phyloP scores from a whole-genome alignment of 2,797 vertebrate genomes.

The Todus mexicanus region DNA sequence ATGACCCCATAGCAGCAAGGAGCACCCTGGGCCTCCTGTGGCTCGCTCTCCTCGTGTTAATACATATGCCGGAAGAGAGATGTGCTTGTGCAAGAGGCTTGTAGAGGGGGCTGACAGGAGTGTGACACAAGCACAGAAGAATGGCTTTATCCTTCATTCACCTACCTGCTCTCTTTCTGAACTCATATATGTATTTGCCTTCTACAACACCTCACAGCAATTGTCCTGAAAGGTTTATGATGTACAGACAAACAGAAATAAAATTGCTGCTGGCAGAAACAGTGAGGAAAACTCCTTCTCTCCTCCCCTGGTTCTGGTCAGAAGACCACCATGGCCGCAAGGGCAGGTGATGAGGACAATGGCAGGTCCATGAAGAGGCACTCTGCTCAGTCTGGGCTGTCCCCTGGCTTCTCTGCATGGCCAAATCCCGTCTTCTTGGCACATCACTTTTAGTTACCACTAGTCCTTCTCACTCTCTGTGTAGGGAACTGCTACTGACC shows the following conservation, averaged over 20 bases:
- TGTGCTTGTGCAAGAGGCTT: not conserved
- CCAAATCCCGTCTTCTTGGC: slow-evolving; percentile 13
- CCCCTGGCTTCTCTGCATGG: not conserved
- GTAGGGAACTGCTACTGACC: slow-evolving; percentile 43
- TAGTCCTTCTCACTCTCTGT: not conserved
- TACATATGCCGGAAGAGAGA: not conserved
- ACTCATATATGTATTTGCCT: not conserved
- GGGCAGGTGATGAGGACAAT: not conserved
- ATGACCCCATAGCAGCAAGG: not conserved
- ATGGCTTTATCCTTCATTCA: not conserved
- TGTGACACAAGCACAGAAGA: not conserved
- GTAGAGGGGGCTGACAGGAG: not conserved
- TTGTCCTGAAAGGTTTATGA: not conserved
- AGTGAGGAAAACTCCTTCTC: not conserved
- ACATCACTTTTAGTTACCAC: slow-evolving; percentile 24
- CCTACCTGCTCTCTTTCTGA: not conserved
- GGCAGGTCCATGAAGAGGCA: not conserved
- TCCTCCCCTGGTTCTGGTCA: not conserved
- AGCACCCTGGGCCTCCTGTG: accelerated
- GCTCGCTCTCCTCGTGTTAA: not conserved
- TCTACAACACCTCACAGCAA: not conserved
- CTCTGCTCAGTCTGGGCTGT: not conserved
- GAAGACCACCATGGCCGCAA: not conserved
- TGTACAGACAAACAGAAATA: not conserved
- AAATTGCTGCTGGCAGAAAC: not conserved